Evolutionary conservation across 2,888 invertebrate species (phyloP).

Genomic region (Lepidocyrtinus sp.): DNA sequence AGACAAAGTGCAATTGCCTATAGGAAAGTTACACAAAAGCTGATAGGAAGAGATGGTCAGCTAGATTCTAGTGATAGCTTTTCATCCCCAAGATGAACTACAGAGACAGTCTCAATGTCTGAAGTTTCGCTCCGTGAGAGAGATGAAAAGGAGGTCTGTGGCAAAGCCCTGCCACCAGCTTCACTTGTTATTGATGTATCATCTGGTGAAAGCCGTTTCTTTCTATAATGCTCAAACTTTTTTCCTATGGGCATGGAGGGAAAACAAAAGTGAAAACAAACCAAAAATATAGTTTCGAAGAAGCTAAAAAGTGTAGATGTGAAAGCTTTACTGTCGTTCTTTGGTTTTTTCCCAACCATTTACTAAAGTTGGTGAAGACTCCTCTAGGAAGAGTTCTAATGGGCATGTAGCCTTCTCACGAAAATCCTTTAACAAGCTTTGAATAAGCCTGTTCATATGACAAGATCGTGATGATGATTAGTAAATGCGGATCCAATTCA

Average conservation of each 20-base stretch:
- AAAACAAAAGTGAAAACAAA: slow-evolving; percentile 16
- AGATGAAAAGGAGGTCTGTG: background rate
- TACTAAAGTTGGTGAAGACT: background rate
- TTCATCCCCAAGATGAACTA: background rate
- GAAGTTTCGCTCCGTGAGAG: background rate
- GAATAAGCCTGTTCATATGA: slow-evolving; percentile 37
- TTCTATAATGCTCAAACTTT: slow-evolving; percentile 44
- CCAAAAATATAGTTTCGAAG: background rate
- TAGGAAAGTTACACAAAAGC: background rate
- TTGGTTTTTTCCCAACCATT: background rate
- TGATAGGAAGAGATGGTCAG: background rate
- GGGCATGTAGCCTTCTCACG: background rate
- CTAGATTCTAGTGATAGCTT: background rate
- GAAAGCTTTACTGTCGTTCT: too few species aligned
- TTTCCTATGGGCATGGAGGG: background rate
- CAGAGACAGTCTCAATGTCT: slow-evolving; percentile 15
- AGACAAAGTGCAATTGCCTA: slow-evolving; percentile 18
- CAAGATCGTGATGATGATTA: slow-evolving; percentile 3
- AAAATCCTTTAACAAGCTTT: slow-evolving; percentile 41
- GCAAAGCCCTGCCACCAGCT: background rate
- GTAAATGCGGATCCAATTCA: slow-evolving; percentile 22
- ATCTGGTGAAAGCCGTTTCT: slow-evolving; percentile 32
- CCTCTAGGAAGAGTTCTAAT: too few species aligned
- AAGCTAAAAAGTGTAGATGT: background rate
- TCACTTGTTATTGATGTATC: slow-evolving; percentile 27